These are phyloP conservation scores for Drosophila prolongata DNA, from an alignment of 2,888 invertebrate genomes.

Conservation along the genomic window DNA sequence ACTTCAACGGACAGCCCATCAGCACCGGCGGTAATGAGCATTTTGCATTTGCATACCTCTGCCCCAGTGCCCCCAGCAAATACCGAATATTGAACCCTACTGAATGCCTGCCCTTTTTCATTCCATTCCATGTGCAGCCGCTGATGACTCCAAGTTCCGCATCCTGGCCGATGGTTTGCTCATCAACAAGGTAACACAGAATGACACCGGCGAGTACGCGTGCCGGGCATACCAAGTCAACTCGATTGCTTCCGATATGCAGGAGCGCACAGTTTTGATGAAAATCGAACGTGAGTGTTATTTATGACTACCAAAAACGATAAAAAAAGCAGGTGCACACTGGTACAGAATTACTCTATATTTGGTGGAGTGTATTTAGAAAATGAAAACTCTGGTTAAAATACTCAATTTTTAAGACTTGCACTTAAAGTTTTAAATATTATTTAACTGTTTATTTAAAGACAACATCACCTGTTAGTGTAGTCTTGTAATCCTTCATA, in stretches of 20 bases:
- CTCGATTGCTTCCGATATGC: constrained; percentile 85
- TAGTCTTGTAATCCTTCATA: no score
- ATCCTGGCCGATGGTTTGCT: constrained; percentile 86
- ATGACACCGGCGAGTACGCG: constrained; percentile 86
- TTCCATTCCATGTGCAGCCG: constrained; percentile 33
- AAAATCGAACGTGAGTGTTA: constrained; percentile 87
- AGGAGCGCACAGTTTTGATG: constrained; percentile 86
- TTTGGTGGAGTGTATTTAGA: no score
- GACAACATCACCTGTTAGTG: no score
- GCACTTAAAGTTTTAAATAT: no score
- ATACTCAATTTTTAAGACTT: no score
- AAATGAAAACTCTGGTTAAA: no score
- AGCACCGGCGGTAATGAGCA: constrained; percentile 75
- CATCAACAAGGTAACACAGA: constrained; percentile 86
- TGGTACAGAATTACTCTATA: constrained; percentile 20
- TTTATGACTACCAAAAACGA: constrained; percentile 59
- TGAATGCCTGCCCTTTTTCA: constrained; percentile 13
- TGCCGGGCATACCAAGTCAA: constrained; percentile 86
- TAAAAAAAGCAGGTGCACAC: constrained; percentile 41
- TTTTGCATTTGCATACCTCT: constrained; percentile 30
- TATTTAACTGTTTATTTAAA: no score
- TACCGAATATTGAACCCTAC: neutral
- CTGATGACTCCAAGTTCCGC: constrained; percentile 83
- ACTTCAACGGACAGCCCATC: constrained; percentile 84
- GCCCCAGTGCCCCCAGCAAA: neutral